phyloP scores from a whole-genome alignment of 2,113 vertebrate genomes.

The Pelecanoides urinatrix region DNA sequence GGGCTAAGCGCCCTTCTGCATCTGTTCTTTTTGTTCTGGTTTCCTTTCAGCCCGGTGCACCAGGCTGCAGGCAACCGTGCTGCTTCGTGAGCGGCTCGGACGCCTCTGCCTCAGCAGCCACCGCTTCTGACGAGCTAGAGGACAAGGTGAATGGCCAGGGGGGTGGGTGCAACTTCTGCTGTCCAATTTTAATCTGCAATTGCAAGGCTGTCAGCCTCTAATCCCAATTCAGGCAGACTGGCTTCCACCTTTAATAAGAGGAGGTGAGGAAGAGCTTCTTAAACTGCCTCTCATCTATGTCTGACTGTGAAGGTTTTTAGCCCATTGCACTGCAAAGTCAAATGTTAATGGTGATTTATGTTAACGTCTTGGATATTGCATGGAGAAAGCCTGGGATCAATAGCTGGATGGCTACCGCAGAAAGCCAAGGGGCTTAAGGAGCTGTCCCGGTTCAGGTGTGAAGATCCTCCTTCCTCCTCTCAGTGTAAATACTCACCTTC shows the following conservation, averaged over 20 bases:
- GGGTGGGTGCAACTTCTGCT: not conserved
- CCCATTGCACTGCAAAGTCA: not conserved
- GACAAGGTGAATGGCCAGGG: not conserved
- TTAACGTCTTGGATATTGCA: accelerated
- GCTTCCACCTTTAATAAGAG: not conserved
- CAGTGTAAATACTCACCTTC: not conserved
- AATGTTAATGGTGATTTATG: not conserved
- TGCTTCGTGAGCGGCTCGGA: accelerated
- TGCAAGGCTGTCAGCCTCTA: not conserved
- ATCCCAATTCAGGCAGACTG: not conserved
- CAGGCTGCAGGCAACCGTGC: not conserved
- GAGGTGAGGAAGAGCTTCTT: not conserved
- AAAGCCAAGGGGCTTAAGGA: not conserved
- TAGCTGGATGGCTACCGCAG: accelerated
- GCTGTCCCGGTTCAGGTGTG: not conserved
- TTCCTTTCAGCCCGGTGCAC: not conserved
- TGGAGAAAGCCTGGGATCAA: not conserved
- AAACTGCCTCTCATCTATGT: not conserved
- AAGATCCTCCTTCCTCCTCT: not conserved
- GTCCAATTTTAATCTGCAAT: not conserved
- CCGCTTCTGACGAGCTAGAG: accelerated
- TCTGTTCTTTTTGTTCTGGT: not conserved
- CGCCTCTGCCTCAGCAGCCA: not conserved
- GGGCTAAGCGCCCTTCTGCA: not conserved
- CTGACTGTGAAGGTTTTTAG: not conserved